Evolutionary conservation across 2,797 vertebrate genomes (phyloP).

Genomic region (Xiphorhynchus erythropygius): DNA sequence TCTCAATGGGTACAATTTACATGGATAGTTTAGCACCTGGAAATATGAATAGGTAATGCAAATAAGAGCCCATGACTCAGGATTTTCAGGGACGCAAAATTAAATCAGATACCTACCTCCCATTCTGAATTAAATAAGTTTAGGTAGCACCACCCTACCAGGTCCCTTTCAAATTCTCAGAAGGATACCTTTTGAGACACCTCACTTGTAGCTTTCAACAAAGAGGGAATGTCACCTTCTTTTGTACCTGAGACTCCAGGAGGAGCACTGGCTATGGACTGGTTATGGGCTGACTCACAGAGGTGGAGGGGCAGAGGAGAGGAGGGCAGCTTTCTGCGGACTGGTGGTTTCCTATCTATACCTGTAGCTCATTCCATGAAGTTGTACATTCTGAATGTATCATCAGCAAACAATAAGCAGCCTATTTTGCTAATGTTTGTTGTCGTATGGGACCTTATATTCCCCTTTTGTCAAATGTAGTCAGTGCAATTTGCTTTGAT

Average conservation of each 20-base stretch:
- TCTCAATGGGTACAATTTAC: background rate
- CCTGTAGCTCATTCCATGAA: background rate
- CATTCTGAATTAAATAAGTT: background rate
- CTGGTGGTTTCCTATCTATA: background rate
- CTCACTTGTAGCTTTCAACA: background rate
- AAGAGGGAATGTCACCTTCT: background rate
- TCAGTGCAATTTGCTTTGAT: background rate
- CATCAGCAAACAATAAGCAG: background rate
- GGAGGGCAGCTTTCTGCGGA: background rate
- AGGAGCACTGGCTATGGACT: background rate
- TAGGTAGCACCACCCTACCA: background rate
- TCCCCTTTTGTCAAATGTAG: background rate
- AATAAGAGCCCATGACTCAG: background rate
- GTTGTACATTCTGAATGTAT: background rate
- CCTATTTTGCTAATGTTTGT: background rate
- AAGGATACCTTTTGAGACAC: background rate
- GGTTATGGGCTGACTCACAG: background rate
- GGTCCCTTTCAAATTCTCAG: background rate
- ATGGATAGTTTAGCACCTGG: background rate
- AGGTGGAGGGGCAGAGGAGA: background rate
- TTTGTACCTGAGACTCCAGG: background rate
- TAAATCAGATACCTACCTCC: background rate
- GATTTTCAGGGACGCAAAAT: background rate
- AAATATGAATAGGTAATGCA: background rate
- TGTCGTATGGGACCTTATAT: background rate